These are phyloP conservation scores for Clarias magur DNA, from an alignment of 2,113 vertebrate species.

Conservation along the genomic window DNA sequence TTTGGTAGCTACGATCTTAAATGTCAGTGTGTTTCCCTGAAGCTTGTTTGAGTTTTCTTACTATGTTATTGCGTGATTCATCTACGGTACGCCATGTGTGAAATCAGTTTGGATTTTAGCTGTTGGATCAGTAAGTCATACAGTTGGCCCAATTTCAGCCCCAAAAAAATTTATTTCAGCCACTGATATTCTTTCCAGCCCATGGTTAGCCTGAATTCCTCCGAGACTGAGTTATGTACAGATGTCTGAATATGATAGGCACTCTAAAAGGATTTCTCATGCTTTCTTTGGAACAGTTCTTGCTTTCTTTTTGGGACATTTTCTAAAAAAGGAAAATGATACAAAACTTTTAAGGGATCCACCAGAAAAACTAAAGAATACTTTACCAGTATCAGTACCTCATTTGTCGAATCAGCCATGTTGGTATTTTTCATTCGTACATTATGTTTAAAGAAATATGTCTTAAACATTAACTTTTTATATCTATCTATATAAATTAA, in stretches of 20 bases:
- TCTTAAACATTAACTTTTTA: too few relatives aligned
- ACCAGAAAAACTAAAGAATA: background rate
- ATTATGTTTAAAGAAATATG: too few relatives aligned
- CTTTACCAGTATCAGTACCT: background rate
- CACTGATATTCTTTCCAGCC: background rate
- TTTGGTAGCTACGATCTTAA: conserved; percentile 28
- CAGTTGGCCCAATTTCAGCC: background rate
- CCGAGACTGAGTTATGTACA: background rate
- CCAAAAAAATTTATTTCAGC: background rate
- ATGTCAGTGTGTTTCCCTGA: background rate
- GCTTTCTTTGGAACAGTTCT: conserved; percentile 12
- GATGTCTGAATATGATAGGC: background rate
- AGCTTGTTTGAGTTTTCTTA: background rate
- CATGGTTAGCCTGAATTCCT: background rate
- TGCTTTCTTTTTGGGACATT: background rate
- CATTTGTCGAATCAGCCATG: too few relatives aligned
- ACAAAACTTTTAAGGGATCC: background rate
- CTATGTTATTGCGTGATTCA: background rate
- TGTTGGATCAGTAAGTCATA: background rate
- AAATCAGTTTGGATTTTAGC: background rate
- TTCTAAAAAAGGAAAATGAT: background rate
- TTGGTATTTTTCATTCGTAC: too few relatives aligned
- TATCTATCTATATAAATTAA: too few relatives aligned
- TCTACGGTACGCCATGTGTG: background rate
- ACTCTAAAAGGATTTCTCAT: conserved; percentile 2